Evolutionary conservation across 1,140 invertebrate species (phyloP).

Genomic region (Leptopilina boulardi): DNA sequence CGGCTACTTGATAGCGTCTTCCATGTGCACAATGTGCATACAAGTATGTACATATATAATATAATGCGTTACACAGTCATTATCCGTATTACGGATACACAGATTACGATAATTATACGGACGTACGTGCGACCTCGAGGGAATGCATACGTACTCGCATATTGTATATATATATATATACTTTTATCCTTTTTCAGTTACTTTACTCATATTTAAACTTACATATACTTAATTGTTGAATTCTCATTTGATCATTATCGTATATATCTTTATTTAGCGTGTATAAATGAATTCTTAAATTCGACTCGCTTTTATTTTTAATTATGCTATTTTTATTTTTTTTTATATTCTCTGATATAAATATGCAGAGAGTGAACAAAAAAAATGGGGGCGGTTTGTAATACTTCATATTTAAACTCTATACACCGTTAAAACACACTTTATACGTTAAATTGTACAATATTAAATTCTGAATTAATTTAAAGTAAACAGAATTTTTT

Average conservation of each 20-base stretch:
- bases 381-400: no score
- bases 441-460: no score
- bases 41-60: constrained; percentile 34
- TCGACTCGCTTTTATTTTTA: constrained; percentile 18
- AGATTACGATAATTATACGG: constrained; percentile 73
- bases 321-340: constrained; percentile 30
- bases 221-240: constrained; percentile 22
- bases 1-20: constrained; percentile 36
- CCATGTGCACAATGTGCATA: neutral
- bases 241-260: constrained; percentile 4
- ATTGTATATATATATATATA: constrained; percentile 45
- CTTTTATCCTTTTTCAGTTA: constrained; percentile 37
- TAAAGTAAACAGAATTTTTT: no score
- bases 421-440: no score
- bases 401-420: no score
- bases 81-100: constrained; percentile 69
- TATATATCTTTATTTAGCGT: neutral
- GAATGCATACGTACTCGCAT: no score
- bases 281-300: neutral
- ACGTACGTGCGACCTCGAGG: constrained; percentile 70
- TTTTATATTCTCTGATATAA: no score
- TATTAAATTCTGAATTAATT: no score
- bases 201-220: constrained; percentile 40
- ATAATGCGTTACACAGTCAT: constrained; percentile 73
- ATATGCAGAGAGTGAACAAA: no score